Base-by-base conservation (phyloP, 2,797 vertebrate genomes). In the Alectoris magna region DNA sequence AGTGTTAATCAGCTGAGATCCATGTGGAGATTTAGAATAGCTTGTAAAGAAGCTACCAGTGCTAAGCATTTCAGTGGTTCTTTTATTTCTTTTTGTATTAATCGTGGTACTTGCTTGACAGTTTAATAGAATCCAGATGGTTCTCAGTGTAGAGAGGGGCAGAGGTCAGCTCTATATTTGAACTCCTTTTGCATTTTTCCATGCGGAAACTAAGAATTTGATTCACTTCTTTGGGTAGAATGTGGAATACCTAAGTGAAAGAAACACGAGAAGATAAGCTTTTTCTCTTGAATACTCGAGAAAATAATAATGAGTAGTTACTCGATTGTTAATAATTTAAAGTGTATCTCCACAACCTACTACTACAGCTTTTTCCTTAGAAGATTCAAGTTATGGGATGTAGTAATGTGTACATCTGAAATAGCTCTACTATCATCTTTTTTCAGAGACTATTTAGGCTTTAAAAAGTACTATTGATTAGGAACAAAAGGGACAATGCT, bases 91-190 rank as follows among this genome's bases (percentile, higher is more conserved):
- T 24, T 71, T 55, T 60, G 14, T 67, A 4, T 85, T 87, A 80
- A 49, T 49, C 6, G 31, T 85, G 43, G 17, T 84, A 60, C 46
- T 90, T 84, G 53, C 67, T 53, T 91, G 48, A 73, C 1, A 6
- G 18, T 85, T 88, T 90, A 91, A 66, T 73, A 79, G 49, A 70
- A 78, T 88, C 69, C 67, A 90, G 49, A 63, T 94, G 75, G 48
- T 76, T 89, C 77, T 82, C 60, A 26, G 4, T 39, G 59, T 74
- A 49, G 70, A 84, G 34, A 66, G 19, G 14, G 59, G 62, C 36
- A 82, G 76, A 92, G 44, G 26, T 73, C 90, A 66, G 44, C 13
- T 71, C 36, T 55, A 3, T 76, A 23, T 79, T 79, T 13, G 2
- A 92, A 77, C n/a, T 88, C 14, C 10, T 78, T 85, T 87, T 77